Conservation (phyloP, 2,797 vertebrate genomes). For the Sebastes melanostomus region DNA sequence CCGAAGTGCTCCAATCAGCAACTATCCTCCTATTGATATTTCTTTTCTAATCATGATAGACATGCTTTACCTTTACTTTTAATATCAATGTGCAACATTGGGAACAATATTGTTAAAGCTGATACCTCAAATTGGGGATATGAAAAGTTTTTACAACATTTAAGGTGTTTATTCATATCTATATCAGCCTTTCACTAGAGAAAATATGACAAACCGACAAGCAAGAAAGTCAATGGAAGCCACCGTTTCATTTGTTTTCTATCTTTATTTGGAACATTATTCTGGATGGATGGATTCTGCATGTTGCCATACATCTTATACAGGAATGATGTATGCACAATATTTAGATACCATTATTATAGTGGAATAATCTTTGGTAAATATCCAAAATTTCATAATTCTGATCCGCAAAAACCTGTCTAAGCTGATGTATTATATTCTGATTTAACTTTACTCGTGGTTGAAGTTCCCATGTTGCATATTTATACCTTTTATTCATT, state of each 20-base stretch:
- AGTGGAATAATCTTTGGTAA: background rate
- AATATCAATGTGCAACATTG: constrained; percentile 84
- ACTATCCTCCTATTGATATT: constrained; percentile 75
- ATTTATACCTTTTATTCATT: constrained; percentile 80
- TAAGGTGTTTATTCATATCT: constrained; percentile 10
- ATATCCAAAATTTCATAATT: constrained; percentile 6
- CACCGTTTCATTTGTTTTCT: constrained; percentile 60
- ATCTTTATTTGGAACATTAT: constrained; percentile 40
- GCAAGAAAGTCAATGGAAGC: constrained; percentile 82
- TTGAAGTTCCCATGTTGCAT: constrained; percentile 83
- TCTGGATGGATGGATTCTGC: constrained; percentile 47
- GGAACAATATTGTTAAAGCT: constrained; percentile 64
- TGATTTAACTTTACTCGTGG: constrained; percentile 15
- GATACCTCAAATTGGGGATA: constrained; percentile 1
- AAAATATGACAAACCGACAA: constrained; percentile 46
- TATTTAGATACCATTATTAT: constrained; percentile 6
- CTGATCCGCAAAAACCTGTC: background rate
- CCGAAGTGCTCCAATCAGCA: constrained; percentile 68
- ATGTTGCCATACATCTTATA: constrained; percentile 77
- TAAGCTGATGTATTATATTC: background rate
- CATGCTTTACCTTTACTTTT: constrained; percentile 82
- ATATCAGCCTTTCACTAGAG: background rate
- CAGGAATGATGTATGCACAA: constrained; percentile 70
- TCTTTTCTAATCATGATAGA: constrained; percentile 79
- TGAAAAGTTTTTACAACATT: constrained; percentile 3